Base-by-base conservation (phyloP, 1,140 invertebrate species). In the Brachystomella parvula region DNA sequence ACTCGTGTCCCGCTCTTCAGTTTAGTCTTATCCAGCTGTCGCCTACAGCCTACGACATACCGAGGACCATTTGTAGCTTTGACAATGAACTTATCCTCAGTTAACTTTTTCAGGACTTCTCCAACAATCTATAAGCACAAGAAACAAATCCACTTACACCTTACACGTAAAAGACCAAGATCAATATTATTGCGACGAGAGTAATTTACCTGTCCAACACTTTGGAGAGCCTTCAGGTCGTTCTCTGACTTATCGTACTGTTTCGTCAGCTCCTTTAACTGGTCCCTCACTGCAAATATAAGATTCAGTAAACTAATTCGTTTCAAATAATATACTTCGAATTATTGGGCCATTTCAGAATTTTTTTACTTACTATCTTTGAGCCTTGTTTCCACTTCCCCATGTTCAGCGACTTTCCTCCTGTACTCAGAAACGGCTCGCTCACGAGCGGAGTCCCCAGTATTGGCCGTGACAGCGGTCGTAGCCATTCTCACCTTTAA, bases 231-330 rank as follows among this genome's bases (percentile, higher is more conserved):
- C 80, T 99, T 99, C 26, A 99, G 80, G 81, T 99, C 96, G 84
- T 99, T 99, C 83, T 99, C 97, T 63, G 95, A 98, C 80, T 99
- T 99, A 75, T 99, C 96, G 83, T 97, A 98, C 74, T 98, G 91
- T 79, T 99, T 99, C 17, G 93, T 97, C 32, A 98, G 80, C 75
- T 98, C 94, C 79, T 96, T 97, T 12, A 97, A 80, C 77, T 96
- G 90, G 76, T 98, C 94, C 80, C 96, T 82, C 85, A 96, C 93
- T 97, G 78, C 69, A 75, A 64, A 72, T 33, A n/a, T n/a, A n/a
- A n/a, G n/a, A n/a, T n/a, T n/a, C n/a, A n/a, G n/a, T n/a, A n/a
- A n/a, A n/a, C n/a, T n/a, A n/a, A n/a, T n/a, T n/a, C n/a, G n/a
- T n/a, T n/a, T n/a, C n/a, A n/a, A n/a, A n/a, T n/a, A 59, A 71